Evolutionary conservation across 2,113 vertebrate genomes (phyloP).

Genomic region (Thryonomys swinderianus): DNA sequence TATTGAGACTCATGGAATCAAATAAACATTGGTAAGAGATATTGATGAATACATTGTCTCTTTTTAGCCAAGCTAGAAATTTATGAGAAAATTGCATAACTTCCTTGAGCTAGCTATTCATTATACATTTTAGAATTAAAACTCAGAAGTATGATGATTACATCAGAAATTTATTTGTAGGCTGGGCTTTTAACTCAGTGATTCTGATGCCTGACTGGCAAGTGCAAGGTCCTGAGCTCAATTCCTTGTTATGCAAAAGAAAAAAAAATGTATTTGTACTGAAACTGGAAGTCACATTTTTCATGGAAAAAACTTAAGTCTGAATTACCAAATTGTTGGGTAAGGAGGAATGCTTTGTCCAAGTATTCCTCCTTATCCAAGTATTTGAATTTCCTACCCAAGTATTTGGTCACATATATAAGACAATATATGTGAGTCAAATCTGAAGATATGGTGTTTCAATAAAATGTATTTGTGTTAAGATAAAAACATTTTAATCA

Average conservation of each 20-base stretch:
- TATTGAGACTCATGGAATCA: not conserved
- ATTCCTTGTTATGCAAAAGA: too few relatives aligned
- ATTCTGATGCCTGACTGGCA: too few relatives aligned
- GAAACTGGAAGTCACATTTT: not conserved
- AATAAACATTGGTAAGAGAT: not conserved
- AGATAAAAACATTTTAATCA: not conserved
- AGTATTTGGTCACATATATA: not conserved
- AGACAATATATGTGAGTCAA: not conserved
- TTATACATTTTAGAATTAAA: slow-evolving; percentile 16
- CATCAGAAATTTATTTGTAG: not conserved
- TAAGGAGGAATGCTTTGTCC: not conserved
- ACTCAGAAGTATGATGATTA: not conserved
- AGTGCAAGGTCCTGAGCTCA: too few relatives aligned
- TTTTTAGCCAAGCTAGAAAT: not conserved
- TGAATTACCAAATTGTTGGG: not conserved
- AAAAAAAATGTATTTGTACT: too few relatives aligned
- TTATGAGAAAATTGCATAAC: not conserved
- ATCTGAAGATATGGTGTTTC: not conserved
- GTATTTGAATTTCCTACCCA: too few relatives aligned
- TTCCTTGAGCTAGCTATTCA: not conserved
- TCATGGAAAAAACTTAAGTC: not conserved
- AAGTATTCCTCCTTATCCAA: too few relatives aligned
- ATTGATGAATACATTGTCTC: not conserved
- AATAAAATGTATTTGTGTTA: not conserved
- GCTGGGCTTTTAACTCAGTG: too few relatives aligned